Base-by-base conservation (phyloP, 2,888 invertebrate species). In the Galerucella pusilla region DNA sequence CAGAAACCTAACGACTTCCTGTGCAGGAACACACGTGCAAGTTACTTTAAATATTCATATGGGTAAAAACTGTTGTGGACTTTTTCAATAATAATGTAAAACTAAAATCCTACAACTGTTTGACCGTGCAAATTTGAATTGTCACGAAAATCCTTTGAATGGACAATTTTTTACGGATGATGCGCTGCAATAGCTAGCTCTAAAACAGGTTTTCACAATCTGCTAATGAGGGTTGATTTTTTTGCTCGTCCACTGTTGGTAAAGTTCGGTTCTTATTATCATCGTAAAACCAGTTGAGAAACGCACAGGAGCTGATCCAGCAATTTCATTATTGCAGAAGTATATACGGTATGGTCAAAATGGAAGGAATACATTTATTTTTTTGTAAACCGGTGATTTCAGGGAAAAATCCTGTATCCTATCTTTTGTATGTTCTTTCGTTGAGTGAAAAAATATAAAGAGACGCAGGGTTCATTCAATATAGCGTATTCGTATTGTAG, bases 171-270 rank as follows among this genome's bases (percentile, higher is more conserved):
- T 65, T 77, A 79, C 77, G 79, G 77, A 65, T 79, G 80, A 80
- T 71, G 72, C 71, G 76, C 74, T 77, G 75, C 79, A 80, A 68
- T 78, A 76, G 75, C 75, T 65, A 76, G 75, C 75, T 65, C 68
- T 65, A 78, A 82, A 82, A 81, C 78, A 77, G 81, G 81, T 82
- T 81, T 82, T 49, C 72, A 73, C 75, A 73, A 68, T 70, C 66
- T 71, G 71, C 76, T 75, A 77, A 79, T 72, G 74, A 78, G 78
- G 79, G 79, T 78, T 75, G 75, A 69, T 74, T 75, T 77, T 81
- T 81, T 70, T 68, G 59, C 64, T 59, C 57, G 73, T 68, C 65
- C 66, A 68, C 61, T 72, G 70, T 75, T 76, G 67, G 73, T 73
- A 73, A 75, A 57, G 45, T 64, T 69, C 74, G 46, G 65, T 72